A percentile compares a stretch with the other conserved stretches of the same genome.
phyloP scores from a whole-genome alignment of 2,113 vertebrate species.

The Balaeniceps rex region DNA sequence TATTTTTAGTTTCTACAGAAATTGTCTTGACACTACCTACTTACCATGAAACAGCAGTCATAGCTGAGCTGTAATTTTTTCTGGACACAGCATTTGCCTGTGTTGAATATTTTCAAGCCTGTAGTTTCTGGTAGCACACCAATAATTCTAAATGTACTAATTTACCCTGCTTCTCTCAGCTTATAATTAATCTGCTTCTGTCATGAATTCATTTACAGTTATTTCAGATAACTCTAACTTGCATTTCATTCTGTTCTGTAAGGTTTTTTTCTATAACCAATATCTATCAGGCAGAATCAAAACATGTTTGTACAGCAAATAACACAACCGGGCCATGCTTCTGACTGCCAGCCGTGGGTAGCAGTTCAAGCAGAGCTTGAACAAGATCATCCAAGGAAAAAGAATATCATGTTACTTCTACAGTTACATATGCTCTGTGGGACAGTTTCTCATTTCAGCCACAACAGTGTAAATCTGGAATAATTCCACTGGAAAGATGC shows the following conservation, averaged over 20 bases:
- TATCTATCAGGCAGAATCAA: not conserved
- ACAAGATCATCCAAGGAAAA: conserved; percentile 6
- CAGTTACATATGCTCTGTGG: not conserved
- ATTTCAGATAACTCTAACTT: not conserved
- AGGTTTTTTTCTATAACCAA: not conserved
- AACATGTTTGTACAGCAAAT: not conserved
- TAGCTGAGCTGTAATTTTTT: not conserved
- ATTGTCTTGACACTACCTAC: not conserved
- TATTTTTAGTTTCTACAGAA: not conserved
- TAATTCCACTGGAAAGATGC: conserved; percentile 13
- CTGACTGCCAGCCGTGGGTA: not conserved
- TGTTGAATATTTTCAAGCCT: not conserved
- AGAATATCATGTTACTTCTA: not conserved
- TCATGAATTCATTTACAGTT: not conserved
- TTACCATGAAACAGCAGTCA: not conserved
- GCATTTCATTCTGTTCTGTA: not conserved
- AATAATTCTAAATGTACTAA: not conserved
- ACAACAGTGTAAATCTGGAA: conserved; percentile 25
- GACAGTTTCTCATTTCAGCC: conserved; percentile 36
- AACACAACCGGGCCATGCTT: not conserved
- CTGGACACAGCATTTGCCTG: not conserved
- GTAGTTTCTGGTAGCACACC: not conserved
- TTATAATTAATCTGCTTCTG: not conserved
- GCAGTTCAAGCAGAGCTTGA: not conserved
- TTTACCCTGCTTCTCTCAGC: not conserved